Base-by-base conservation (phyloP, 2,113 vertebrate species). In the Hippocampus guttulatus region DNA sequence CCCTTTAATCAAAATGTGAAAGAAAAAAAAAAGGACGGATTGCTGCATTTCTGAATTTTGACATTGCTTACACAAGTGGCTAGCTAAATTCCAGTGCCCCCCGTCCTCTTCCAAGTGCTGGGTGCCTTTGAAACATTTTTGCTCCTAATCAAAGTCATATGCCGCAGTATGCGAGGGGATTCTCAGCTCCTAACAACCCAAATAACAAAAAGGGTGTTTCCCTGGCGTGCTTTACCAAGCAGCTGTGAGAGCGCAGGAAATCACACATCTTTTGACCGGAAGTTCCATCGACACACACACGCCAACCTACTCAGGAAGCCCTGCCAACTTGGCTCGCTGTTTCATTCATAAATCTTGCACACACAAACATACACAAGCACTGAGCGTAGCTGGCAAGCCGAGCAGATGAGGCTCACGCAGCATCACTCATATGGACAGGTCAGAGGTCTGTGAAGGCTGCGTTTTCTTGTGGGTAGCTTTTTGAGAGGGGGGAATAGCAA, bases 211-310 rank as follows among this genome's bases (percentile, higher is more conserved):
- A 65, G 65, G 41, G 71, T 80, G 75, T 84, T 88, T 87, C 85
- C 78, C 79, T 76, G 79, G 30, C 77, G 75, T 25, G 60, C 68
- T 65, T 66, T 20, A 63, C 72, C 71, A 67, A 71, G 66, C 83
- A 88, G 84, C 84, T 84, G 75, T 76, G 75, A 38, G 69, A 87
- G 76, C 63, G 83, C 67, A 61, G 83, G 82, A 86, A 84, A 81
- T 83, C 78, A 49, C 77, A 84, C 74, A 75, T 87, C 76, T 85
- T 82, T 77, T 83, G 70, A 84, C 85, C 88, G 91, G 90, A 92
- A 91, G 84, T 81, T 80, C 64, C 73, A 76, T 66, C 9, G 11
- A 64, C 40, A 15, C 63, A 45, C 40, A 64, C 63, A 73, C n/a
- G 8, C 68, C 51, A 78, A 40, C 43, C 5, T 33, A 85, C 82